A percentile compares a stretch with the other conserved stretches of the same genome.
phyloP scores from a whole-genome alignment of 2,888 invertebrate genomes.

The Nemapogon koenigi region DNA sequence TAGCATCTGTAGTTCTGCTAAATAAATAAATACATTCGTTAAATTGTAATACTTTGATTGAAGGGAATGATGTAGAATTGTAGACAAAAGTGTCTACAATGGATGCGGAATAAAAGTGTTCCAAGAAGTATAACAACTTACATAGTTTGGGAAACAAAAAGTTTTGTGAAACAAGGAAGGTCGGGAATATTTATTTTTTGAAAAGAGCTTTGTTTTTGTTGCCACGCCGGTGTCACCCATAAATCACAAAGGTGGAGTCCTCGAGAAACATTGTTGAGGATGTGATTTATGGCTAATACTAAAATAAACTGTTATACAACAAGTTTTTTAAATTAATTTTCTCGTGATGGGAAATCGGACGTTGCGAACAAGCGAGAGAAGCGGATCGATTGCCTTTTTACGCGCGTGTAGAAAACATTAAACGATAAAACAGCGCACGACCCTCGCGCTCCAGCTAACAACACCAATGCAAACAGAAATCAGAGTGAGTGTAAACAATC shows the following conservation, averaged over 20 bases:
- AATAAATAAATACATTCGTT: neutral
- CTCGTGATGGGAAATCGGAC: too few relatives aligned
- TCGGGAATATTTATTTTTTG: neutral
- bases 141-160: neutral
- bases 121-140: neutral
- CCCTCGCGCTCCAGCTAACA: too few relatives aligned
- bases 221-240: neutral
- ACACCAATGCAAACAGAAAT: too few relatives aligned
- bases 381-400: too few relatives aligned
- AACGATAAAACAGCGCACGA: too few relatives aligned
- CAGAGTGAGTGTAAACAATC: neutral
- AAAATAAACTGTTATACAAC: too few relatives aligned
- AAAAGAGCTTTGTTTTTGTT: neutral
- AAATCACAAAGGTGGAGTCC: neutral
- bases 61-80: neutral
- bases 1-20: slow-evolving; percentile 4
- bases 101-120: neutral
- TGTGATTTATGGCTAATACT: too few relatives aligned
- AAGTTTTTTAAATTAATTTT: too few relatives aligned
- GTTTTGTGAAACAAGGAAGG: neutral
- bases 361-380: too few relatives aligned
- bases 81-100: neutral
- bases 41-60: neutral
- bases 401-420: too few relatives aligned
- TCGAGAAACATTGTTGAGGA: neutral